Percentiles rank a stretch among this genome's conserved stretches.
Evolutionary conservation across 2,888 invertebrate genomes (phyloP).

Genomic region (Lasioglossum calceatum): DNA sequence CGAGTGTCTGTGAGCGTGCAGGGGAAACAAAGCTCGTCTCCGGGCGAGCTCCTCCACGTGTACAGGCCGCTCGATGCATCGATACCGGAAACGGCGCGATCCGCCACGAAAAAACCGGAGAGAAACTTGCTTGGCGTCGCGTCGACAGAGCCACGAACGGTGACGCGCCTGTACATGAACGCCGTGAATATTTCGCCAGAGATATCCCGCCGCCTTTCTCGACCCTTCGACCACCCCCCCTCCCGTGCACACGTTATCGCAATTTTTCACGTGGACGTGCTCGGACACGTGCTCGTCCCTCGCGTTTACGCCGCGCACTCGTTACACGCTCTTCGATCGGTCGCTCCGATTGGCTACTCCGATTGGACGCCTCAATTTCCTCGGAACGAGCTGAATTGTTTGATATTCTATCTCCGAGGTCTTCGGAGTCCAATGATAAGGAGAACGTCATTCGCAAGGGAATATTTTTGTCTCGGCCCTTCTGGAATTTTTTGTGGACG

Average conservation of each 20-base stretch:
- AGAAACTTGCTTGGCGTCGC: conserved; percentile 53
- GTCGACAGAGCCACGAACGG: conserved; percentile 8
- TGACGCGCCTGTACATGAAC: conserved; percentile 15
- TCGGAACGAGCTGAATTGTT: background rate
- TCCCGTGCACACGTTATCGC: conserved; percentile 34
- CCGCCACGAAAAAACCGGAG: conserved; percentile 63
- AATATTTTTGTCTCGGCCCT: background rate
- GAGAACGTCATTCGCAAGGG: background rate
- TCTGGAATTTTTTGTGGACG: background rate
- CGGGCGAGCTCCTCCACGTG: conserved; percentile 71
- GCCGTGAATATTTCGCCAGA: conserved; percentile 72
- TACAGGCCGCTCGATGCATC: conserved; percentile 74
- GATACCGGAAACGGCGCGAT: conserved; percentile 79
- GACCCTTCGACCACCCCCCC: conserved; percentile 46
- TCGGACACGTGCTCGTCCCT: conserved; percentile 33
- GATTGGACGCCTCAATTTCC: background rate
- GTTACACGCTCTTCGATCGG: background rate
- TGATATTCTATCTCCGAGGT: background rate
- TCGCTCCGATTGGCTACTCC: background rate
- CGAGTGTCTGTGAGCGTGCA: conserved; percentile 11
- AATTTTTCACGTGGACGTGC: conserved; percentile 47
- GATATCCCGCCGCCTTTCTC: conserved; percentile 61
- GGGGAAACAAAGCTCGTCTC: conserved; percentile 78
- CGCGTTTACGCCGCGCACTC: conserved; percentile 13
- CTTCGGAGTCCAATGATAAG: background rate